phyloP scores from a whole-genome alignment of 2,113 vertebrate species.

The Hyla sarda region DNA sequence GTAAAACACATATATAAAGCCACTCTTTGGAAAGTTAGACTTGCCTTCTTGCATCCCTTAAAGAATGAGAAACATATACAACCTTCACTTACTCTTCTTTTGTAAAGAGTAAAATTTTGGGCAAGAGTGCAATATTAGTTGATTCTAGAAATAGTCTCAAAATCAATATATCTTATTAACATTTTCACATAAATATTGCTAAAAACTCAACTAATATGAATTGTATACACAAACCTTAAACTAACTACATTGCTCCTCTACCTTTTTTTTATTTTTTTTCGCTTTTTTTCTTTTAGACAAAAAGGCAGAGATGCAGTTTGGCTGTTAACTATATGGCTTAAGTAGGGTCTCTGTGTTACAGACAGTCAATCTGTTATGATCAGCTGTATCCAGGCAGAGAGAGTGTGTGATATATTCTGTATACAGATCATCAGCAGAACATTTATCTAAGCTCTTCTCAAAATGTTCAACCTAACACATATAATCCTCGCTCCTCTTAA shows the following conservation, averaged over 20 bases:
- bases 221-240: slow-evolving; percentile 23
- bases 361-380: slow-evolving; percentile 18
- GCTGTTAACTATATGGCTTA: slow-evolving; percentile 50
- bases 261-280: background rate
- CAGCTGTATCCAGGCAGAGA: background rate
- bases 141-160: slow-evolving; percentile 42
- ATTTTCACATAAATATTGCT: slow-evolving; percentile 59
- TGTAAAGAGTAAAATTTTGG: slow-evolving; percentile 15
- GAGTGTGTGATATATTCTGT: background rate
- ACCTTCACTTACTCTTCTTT: slow-evolving; percentile 21
- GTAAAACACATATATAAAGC: slow-evolving; percentile 10
- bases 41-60: slow-evolving; percentile 10
- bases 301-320: slow-evolving; percentile 37
- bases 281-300: background rate
- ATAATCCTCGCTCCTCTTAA: background rate
- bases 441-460: background rate
- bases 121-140: slow-evolving; percentile 42
- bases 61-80: background rate
- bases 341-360: slow-evolving; percentile 10
- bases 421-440: background rate
- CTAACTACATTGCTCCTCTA: slow-evolving; percentile 6
- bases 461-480: background rate
- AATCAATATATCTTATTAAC: slow-evolving; percentile 46
- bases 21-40: slow-evolving; percentile 42
- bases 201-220: slow-evolving; percentile 41